Conservation (phyloP, 2,888 invertebrate genomes). For the Caenorhabditis sp. region DNA sequence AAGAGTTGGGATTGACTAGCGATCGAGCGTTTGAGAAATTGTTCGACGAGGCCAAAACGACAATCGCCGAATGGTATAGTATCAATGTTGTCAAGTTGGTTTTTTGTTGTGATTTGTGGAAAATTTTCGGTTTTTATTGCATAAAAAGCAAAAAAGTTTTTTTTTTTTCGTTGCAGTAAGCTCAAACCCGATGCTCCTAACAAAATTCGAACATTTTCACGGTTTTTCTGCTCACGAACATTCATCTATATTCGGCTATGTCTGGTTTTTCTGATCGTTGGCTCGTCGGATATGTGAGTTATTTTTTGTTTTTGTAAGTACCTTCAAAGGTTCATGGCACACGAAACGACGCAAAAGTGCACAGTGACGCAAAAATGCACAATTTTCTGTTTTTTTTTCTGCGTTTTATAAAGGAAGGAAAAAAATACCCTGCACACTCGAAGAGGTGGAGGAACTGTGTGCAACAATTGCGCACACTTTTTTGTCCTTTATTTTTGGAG, state of each 20-base stretch:
- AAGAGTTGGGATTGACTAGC: slow-evolving; percentile 26
- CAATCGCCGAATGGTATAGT: slow-evolving; percentile 43
- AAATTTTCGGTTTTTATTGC: neutral
- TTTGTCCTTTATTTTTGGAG: too few species aligned
- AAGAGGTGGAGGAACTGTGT: too few species aligned
- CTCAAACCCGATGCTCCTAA: slow-evolving; percentile 17
- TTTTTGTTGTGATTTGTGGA: neutral
- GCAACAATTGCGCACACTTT: too few species aligned
- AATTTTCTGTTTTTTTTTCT: too few species aligned
- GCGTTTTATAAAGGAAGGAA: too few species aligned
- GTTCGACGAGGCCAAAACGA: slow-evolving; percentile 26
- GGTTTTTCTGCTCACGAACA: slow-evolving; percentile 30
- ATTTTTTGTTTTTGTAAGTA: neutral
- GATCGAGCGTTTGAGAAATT: slow-evolving; percentile 27
- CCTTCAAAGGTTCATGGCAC: too few species aligned
- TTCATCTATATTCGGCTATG: slow-evolving; percentile 26
- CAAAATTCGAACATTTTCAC: slow-evolving; percentile 28
- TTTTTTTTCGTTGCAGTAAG: slow-evolving; percentile 39
- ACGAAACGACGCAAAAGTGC: too few species aligned
- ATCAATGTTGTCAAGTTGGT: slow-evolving; percentile 38
- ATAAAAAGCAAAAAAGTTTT: too few species aligned
- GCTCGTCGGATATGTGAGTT: slow-evolving; percentile 49
- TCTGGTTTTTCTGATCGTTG: slow-evolving; percentile 36
- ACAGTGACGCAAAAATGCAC: too few species aligned
- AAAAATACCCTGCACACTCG: too few species aligned